A percentile compares a stretch with the other conserved stretches of the same genome.
Evolutionary conservation across 1,140 invertebrate genomes (phyloP).

Genomic region (Calosoma granatense): DNA sequence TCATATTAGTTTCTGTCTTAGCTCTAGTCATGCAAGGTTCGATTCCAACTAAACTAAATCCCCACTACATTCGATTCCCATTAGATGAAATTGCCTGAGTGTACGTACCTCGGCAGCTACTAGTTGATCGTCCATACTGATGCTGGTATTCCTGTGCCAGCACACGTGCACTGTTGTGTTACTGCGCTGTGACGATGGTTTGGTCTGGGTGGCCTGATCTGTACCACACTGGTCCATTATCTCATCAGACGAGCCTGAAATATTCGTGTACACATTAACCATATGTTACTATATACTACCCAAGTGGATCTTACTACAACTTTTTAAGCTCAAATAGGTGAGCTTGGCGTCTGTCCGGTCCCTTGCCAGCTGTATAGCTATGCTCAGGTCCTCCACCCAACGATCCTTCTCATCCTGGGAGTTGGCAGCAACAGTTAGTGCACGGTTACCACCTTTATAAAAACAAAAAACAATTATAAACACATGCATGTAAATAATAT

Average conservation of each 20-base stretch:
- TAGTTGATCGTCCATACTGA: constrained; percentile 70
- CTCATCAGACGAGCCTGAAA: constrained; percentile 62
- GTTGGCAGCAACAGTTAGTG: constrained; percentile 63
- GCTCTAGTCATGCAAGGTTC: background rate
- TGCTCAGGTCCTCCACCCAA: constrained; percentile 76
- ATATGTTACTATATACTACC: constrained; percentile 28
- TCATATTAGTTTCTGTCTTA: background rate
- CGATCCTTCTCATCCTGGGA: constrained; percentile 75
- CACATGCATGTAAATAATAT: background rate
- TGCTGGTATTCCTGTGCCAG: constrained; percentile 90
- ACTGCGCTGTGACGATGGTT: constrained; percentile 52
- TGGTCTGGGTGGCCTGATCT: constrained; percentile 42
- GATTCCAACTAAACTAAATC: too few relatives aligned
- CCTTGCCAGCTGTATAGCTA: constrained; percentile 57
- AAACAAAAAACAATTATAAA: constrained; percentile 12
- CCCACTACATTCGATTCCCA: too few relatives aligned
- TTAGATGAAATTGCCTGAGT: constrained; percentile 5
- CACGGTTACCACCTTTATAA: constrained; percentile 39
- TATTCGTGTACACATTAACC: constrained; percentile 5
- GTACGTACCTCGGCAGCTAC: constrained; percentile 61
- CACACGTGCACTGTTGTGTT: constrained; percentile 95
- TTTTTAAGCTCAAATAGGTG: constrained; percentile 64
- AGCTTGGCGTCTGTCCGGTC: constrained; percentile 51
- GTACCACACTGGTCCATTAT: constrained; percentile 52
- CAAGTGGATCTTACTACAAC: constrained; percentile 68